Conservation (phyloP, 2,113 vertebrate genomes). For the Hypocryptadius cinnamomeus region DNA sequence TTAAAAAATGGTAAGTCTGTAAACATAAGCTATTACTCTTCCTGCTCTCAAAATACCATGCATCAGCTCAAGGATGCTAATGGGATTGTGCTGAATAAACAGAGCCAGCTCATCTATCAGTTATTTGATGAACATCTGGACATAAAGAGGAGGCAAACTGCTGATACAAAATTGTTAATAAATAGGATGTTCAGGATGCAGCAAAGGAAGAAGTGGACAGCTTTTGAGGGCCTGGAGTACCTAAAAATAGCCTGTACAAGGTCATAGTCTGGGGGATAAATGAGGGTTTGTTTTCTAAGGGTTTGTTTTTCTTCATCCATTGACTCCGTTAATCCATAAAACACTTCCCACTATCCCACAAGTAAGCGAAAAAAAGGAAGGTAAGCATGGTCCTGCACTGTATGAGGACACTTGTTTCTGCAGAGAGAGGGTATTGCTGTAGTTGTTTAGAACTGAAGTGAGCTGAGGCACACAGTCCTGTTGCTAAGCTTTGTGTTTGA, state of each 20-base stretch:
- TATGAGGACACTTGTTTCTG: not conserved
- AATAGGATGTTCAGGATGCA: not conserved
- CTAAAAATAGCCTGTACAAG: not conserved
- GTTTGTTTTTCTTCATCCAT: not conserved
- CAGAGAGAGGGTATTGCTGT: not conserved
- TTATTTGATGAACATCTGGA: conserved; percentile 13
- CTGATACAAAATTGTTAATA: not conserved
- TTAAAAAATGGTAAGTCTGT: not conserved
- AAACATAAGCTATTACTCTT: not conserved
- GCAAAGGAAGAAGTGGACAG: not conserved
- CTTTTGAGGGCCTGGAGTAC: not conserved
- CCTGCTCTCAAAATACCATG: not conserved
- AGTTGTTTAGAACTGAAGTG: not conserved
- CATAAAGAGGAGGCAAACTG: not conserved
- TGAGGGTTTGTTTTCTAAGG: not conserved
- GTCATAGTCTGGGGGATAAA: not conserved
- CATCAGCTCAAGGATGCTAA: not conserved
- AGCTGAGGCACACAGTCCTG: not conserved
- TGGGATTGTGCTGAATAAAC: not conserved
- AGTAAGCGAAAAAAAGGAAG: not conserved
- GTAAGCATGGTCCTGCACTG: not conserved
- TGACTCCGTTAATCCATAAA: not conserved
- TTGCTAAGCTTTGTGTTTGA: not conserved
- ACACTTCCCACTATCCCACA: not conserved
- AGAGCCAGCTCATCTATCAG: not conserved